A percentile compares a stretch with the other conserved stretches of the same genome.
phyloP scores from a whole-genome alignment of 2,113 vertebrate genomes.

The Forbesichthys agassizii region DNA sequence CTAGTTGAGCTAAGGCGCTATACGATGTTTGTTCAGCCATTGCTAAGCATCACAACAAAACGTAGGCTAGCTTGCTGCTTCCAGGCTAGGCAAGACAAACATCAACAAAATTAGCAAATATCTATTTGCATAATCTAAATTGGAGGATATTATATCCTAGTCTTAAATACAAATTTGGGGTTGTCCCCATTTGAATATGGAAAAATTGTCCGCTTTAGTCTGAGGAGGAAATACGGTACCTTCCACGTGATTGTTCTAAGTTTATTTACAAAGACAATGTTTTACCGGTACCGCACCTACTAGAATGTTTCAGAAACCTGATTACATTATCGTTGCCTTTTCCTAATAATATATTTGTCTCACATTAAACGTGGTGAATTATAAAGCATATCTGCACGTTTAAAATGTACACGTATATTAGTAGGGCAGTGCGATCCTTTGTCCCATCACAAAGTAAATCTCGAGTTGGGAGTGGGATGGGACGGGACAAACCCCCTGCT shows the following conservation, averaged over 20 bases:
- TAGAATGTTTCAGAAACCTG: slow-evolving; percentile 9
- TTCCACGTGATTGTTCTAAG: background rate
- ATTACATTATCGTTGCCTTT: background rate
- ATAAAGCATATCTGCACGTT: background rate
- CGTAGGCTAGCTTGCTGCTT: slow-evolving; percentile 66
- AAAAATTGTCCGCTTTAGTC: background rate
- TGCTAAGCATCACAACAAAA: slow-evolving; percentile 70
- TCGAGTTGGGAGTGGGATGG: slow-evolving; percentile 64
- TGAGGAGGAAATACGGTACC: background rate
- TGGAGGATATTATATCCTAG: background rate
- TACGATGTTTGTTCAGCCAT: slow-evolving; percentile 50
- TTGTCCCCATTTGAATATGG: background rate
- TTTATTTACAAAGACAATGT: slow-evolving; percentile 17
- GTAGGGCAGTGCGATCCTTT: slow-evolving; percentile 42
- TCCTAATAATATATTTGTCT: slow-evolving; percentile 27
- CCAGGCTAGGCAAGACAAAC: slow-evolving; percentile 57
- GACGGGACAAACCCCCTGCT: slow-evolving; percentile 47
- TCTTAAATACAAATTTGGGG: background rate
- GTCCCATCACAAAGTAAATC: slow-evolving; percentile 48
- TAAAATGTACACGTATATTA: background rate
- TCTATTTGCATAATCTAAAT: background rate
- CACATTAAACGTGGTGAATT: slow-evolving; percentile 10
- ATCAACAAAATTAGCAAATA: slow-evolving; percentile 18
- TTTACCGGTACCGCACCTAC: background rate
- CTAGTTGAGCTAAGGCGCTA: slow-evolving; percentile 22